These are phyloP conservation scores for Crypturellus undulatus DNA, from an alignment of 2,113 vertebrate genomes.

Conservation along the genomic window DNA sequence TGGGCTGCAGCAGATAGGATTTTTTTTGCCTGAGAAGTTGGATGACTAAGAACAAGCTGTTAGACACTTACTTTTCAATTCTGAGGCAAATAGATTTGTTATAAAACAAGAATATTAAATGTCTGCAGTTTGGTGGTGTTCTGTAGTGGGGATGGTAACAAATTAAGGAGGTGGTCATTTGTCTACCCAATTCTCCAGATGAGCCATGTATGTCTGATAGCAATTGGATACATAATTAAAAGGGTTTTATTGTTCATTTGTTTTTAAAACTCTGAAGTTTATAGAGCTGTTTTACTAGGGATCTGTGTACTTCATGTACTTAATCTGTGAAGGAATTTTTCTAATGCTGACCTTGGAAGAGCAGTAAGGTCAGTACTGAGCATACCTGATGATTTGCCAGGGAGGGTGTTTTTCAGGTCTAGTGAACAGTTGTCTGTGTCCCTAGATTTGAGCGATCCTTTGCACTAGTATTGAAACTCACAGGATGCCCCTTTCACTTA, in stretches of 20 bases:
- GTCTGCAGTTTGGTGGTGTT: not conserved
- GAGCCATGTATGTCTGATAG: not conserved
- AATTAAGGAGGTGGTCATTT: not conserved
- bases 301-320: not conserved
- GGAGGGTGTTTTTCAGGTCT: not conserved
- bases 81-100: not conserved
- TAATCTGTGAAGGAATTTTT: not conserved
- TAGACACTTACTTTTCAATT: not conserved
- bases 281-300: not conserved
- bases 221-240: not conserved
- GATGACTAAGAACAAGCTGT: not conserved
- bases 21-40: not conserved
- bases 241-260: not conserved
- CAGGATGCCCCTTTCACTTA: too few species aligned
- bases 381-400: not conserved
- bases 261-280: not conserved
- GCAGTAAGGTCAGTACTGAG: not conserved
- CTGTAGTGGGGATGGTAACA: not conserved
- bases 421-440: not conserved
- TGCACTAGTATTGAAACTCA: not conserved
- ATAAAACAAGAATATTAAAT: not conserved
- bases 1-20: not conserved
- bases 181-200: not conserved
- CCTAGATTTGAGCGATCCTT: not conserved
- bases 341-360: not conserved